Evolutionary conservation across 2,113 vertebrate species (phyloP).

Genomic region (Oophaga pumilio): DNA sequence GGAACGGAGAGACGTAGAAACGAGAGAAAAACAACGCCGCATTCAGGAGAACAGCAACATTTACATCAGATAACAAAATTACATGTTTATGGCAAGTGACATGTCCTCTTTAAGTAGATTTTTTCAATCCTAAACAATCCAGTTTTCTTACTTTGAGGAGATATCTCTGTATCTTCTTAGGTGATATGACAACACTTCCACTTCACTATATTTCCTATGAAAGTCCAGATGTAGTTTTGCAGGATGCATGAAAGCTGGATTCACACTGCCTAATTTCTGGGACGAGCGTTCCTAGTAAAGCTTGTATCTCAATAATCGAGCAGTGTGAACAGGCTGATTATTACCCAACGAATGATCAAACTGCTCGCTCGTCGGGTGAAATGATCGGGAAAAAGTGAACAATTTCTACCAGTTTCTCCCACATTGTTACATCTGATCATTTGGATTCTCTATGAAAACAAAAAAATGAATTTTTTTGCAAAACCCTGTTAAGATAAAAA

Average conservation of each 20-base stretch:
- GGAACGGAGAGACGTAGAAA: too few species aligned
- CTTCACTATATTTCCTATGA: background rate
- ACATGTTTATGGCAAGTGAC: background rate
- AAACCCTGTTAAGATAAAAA: background rate
- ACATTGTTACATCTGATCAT: background rate
- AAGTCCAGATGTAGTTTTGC: background rate
- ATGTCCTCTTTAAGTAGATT: too few species aligned
- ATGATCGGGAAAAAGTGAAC: background rate
- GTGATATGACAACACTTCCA: background rate
- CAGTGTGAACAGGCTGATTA: too few species aligned
- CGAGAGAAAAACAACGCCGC: too few species aligned
- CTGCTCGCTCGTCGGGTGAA: too few species aligned
- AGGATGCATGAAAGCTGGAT: background rate
- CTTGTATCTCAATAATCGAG: too few species aligned
- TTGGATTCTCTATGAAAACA: background rate
- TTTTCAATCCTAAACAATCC: too few species aligned
- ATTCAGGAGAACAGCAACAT: too few species aligned
- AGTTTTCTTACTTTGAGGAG: background rate
- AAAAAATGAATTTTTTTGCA: background rate
- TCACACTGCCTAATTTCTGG: too few species aligned
- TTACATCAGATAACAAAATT: too few species aligned
- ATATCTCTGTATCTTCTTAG: background rate
- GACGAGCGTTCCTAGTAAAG: too few species aligned
- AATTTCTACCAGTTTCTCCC: background rate
- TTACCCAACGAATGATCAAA: too few species aligned